These are phyloP conservation scores for Channa argus DNA, from an alignment of 2,113 vertebrate species.

Conservation along the genomic window DNA sequence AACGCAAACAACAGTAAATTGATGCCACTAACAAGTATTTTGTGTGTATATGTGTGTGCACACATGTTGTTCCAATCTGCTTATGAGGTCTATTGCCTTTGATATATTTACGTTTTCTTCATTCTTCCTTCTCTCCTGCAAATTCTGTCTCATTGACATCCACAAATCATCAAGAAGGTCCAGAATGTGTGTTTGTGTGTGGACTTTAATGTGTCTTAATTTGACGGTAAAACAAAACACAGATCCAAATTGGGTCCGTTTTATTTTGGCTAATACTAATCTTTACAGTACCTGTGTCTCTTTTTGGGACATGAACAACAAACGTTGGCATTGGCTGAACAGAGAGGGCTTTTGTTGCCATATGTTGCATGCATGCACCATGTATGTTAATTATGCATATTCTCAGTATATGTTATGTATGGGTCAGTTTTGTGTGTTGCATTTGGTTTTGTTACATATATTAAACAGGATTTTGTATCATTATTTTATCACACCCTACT, in stretches of 20 bases:
- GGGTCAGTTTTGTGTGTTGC: slow-evolving; percentile 1
- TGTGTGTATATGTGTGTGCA: neutral
- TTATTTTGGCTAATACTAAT: too few relatives aligned
- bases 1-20: neutral
- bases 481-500: neutral
- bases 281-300: too few relatives aligned
- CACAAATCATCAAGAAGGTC: too few relatives aligned
- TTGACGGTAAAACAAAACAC: too few relatives aligned
- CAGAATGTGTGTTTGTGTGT: too few relatives aligned
- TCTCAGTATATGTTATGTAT: slow-evolving; percentile 29
- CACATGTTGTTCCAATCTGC: neutral
- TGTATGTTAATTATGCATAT: slow-evolving; percentile 54
- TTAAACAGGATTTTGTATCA: slow-evolving; percentile 8
- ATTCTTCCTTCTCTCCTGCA: too few relatives aligned
- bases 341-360: slow-evolving; percentile 9
- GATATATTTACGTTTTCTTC: neutral
- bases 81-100: neutral
- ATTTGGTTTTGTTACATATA: neutral
- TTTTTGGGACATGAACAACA: too few relatives aligned
- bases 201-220: too few relatives aligned
- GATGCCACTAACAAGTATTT: neutral
- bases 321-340: too few relatives aligned
- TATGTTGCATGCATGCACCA: slow-evolving; percentile 40
- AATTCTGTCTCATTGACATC: too few relatives aligned
- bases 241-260: too few relatives aligned